These are phyloP conservation scores for Pachydiplax longipennis DNA, from an alignment of 2,888 invertebrate species.

Conservation along the genomic window DNA sequence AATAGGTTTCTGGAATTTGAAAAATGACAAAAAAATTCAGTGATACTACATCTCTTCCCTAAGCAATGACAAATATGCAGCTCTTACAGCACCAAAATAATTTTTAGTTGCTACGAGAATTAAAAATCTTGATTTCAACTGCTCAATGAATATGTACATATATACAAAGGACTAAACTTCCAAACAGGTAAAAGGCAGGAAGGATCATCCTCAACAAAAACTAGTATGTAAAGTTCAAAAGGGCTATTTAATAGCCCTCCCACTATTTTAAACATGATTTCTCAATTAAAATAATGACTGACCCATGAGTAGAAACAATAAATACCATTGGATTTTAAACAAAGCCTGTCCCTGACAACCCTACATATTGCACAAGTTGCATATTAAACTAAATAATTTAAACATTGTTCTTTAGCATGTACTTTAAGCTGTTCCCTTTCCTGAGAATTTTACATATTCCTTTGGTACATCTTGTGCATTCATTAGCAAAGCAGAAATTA, in stretches of 20 bases:
- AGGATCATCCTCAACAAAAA: not conserved
- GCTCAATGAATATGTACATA: conserved; percentile 4
- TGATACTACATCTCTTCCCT: not conserved
- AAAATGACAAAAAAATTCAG: not conserved
- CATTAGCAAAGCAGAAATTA: not conserved
- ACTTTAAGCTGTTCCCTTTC: not conserved
- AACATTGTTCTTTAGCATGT: not conserved
- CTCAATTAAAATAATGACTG: not conserved
- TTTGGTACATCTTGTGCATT: conserved; percentile 11
- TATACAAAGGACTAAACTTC: conserved; percentile 3
- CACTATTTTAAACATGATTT: not conserved
- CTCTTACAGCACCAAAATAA: not conserved
- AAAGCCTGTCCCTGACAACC: not conserved
- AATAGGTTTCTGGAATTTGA: not conserved
- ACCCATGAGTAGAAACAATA: conserved; percentile 9
- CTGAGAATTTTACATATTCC: conserved; percentile 8
- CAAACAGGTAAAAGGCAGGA: not conserved
- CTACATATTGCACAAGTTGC: not conserved
- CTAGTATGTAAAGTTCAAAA: not conserved
- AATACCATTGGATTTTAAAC: not conserved
- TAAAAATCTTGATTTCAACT: not conserved
- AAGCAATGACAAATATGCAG: not conserved
- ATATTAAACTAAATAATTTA: not conserved
- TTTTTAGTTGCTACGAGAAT: not conserved
- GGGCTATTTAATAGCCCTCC: not conserved